Evolutionary conservation across 2,888 invertebrate genomes (phyloP).

Genomic region (Lamellibrachia columna): DNA sequence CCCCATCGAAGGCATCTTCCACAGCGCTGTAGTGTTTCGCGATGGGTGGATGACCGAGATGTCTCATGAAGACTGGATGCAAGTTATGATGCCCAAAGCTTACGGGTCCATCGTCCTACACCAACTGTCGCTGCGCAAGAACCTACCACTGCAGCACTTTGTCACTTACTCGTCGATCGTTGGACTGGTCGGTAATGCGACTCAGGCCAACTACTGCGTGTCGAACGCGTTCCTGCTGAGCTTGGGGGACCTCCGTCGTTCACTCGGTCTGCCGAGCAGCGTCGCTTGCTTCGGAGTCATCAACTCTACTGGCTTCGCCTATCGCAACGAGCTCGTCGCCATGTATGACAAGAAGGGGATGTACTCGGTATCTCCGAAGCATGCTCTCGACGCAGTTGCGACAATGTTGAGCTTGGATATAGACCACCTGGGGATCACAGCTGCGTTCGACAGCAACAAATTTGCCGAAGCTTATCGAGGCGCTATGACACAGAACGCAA

Average conservation of each 20-base stretch:
- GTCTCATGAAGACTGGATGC: background rate
- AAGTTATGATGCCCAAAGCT: conserved; percentile 11
- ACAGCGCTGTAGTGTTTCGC: background rate
- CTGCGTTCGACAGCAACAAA: background rate
- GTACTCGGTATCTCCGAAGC: background rate
- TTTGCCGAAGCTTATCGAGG: background rate
- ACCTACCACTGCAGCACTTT: background rate
- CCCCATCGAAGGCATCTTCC: conserved; percentile 18
- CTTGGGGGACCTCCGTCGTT: background rate
- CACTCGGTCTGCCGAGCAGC: conserved; percentile 18
- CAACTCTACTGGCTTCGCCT: background rate
- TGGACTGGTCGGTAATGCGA: background rate
- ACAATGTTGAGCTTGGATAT: background rate
- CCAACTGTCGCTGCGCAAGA: background rate
- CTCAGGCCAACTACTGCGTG: background rate
- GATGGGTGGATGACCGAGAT: background rate
- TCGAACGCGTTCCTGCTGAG: conserved; percentile 6
- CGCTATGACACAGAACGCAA: background rate
- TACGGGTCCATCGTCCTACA: background rate
- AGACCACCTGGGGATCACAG: background rate
- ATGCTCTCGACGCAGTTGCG: background rate
- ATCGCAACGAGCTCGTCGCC: background rate
- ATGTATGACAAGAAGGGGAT: conserved; percentile 11
- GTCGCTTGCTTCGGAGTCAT: background rate
- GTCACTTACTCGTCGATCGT: conserved; percentile 1